Conservation (phyloP, 92 coral and sea anemone genomes). For the Palythoa grandis region DNA sequence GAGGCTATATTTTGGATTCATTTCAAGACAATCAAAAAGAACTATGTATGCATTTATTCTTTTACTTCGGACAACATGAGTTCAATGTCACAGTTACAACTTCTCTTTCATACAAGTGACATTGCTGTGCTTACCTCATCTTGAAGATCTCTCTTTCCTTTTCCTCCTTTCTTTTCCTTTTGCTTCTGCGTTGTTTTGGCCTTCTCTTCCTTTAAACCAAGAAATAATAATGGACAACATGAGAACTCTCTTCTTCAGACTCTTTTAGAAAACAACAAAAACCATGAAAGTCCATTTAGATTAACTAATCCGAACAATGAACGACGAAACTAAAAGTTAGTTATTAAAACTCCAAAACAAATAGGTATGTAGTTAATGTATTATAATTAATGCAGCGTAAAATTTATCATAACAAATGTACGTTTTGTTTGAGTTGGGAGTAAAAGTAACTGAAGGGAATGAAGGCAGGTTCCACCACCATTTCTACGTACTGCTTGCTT, state of each 20-base stretch:
- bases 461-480: not conserved
- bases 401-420: not conserved
- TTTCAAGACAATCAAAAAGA: too few species aligned
- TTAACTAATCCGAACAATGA: too few species aligned
- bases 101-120: too few species aligned
- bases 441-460: not conserved
- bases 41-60: too few species aligned
- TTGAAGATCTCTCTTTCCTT: constrained; percentile 77
- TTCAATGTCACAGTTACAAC: too few species aligned
- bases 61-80: too few species aligned
- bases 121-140: constrained; percentile 71
- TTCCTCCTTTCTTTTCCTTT: constrained; percentile 86
- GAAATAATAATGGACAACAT: not conserved
- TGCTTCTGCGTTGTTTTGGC: constrained; percentile 91
- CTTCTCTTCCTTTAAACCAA: constrained; percentile 78
- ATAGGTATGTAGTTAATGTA: too few species aligned
- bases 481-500: constrained; percentile 82
- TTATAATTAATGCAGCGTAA: too few species aligned
- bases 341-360: too few species aligned
- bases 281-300: too few species aligned
- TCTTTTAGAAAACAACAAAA: not conserved
- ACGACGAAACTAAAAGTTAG: too few species aligned
- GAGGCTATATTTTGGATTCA: too few species aligned
- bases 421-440: not conserved
- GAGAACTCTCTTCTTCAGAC: not conserved